A percentile compares a stretch with the other conserved stretches of the same genome.
Evolutionary conservation across 2,113 vertebrate species (phyloP).

Genomic region (Onychorhynchus coronatus): DNA sequence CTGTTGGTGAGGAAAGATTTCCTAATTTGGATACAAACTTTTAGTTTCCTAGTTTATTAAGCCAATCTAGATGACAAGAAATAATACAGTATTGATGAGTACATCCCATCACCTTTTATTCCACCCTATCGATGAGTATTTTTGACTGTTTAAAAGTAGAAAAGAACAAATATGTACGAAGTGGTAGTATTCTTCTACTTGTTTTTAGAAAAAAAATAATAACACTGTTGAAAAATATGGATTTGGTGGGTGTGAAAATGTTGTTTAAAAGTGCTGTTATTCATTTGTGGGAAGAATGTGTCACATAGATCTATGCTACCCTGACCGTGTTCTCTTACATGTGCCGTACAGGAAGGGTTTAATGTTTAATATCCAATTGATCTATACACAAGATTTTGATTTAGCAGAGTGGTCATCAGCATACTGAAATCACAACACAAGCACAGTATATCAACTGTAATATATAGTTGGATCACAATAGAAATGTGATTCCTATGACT

Average conservation of each 20-base stretch:
- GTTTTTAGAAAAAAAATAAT: background rate
- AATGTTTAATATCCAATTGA: background rate
- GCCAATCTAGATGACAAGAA: background rate
- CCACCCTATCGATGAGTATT: background rate
- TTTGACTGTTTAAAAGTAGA: background rate
- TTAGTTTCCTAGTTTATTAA: background rate
- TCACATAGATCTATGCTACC: background rate
- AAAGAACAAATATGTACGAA: background rate
- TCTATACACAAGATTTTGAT: background rate
- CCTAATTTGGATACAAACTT: background rate
- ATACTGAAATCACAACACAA: background rate
- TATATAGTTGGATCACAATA: background rate
- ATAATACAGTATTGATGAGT: background rate
- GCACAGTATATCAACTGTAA: background rate
- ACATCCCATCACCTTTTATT: background rate
- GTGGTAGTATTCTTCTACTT: background rate
- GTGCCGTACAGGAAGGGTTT: background rate
- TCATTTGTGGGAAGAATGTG: background rate
- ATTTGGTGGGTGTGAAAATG: background rate
- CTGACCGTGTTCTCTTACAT: background rate
- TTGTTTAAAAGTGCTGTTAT: background rate
- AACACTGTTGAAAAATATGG: background rate
- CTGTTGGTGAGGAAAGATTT: background rate
- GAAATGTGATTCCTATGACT: background rate
- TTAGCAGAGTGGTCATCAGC: background rate